Conservation (phyloP, 1,140 invertebrate species). For the Trissolcus basalis region DNA sequence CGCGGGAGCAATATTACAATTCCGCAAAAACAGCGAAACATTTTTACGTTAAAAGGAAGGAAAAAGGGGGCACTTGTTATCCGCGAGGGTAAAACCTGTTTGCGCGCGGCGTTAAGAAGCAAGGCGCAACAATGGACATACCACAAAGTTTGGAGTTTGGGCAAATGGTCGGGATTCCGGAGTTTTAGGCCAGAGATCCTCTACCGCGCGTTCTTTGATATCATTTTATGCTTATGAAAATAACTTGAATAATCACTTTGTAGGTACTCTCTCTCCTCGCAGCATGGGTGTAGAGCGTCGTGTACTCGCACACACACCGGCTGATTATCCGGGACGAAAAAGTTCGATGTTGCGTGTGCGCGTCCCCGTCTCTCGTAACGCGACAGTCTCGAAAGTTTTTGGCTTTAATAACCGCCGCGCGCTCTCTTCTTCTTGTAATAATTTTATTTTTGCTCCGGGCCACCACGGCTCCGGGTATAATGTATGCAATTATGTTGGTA, state of each 20-base stretch:
- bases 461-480: conserved; percentile 14
- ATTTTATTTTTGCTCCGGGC: conserved; percentile 41
- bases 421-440: conserved; percentile 43
- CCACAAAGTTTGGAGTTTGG: conserved; percentile 36
- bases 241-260: conserved; percentile 53
- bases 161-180: conserved; percentile 32
- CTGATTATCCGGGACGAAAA: background rate
- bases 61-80: background rate
- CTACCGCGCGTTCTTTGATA: conserved; percentile 38
- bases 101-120: conserved; percentile 25
- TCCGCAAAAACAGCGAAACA: conserved; percentile 40
- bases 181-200: conserved; percentile 25
- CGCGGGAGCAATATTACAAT: conserved; percentile 37
- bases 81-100: conserved; percentile 32
- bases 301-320: background rate
- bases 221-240: conserved; percentile 47
- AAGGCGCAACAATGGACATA: conserved; percentile 44
- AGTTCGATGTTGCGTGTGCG: conserved; percentile 46
- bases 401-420: conserved; percentile 40
- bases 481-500: conserved; percentile 46
- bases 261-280: too few relatives aligned
- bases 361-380: conserved; percentile 22
- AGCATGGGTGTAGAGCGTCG: too few relatives aligned
- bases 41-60: conserved; percentile 14
- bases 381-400: conserved; percentile 43